Evolutionary conservation across 2,888 invertebrate species (phyloP), one percentile per base, ranked within the genome.

Genomic region (Cremastinae sp.): DNA sequence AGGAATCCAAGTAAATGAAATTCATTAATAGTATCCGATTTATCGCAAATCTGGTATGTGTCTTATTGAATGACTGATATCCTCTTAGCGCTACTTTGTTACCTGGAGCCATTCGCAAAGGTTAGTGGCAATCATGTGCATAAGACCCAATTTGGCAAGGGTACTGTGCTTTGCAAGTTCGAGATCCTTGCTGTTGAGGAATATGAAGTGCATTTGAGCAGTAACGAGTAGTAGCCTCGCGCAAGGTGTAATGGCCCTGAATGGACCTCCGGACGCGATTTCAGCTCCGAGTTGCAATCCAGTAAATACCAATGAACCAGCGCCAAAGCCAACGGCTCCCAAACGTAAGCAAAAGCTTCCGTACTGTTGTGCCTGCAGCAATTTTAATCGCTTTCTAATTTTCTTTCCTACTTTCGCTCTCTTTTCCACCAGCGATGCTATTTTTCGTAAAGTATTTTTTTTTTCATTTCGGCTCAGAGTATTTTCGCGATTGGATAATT

Each of bases 91-190:
- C 14, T n/a, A 59, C 22, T 47, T 39, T 41, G 65, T 69, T 75
- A 96, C 96, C 86, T 95, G 94, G 58, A 97, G 89, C 98, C 98
- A 98, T 83, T 97, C 96, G 90, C 97, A 97, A 12, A 98, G 90
- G 90, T 98, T 98, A 14, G 97, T 96, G 0, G 97, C 97, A 61
- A 98, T 93, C 94, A 97, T 94, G 87, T 98, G 98, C 97, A 98
- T 97, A 47, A 97, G 92, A 5, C 98, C 98, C 82, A 98, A 96
- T 81, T 96, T 92, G 16, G 96, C 95, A 61, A 96, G 91, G 53
- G 94, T 92, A 85, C 94, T 93, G 85, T 93, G 93, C 53, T 91
- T 91, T 16, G 93, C 93, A 82, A 94, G 91, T 78, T 93, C 92
- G 83, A 94, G 90, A 86, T 93, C 92, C 90, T 96, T 96, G 80